Conservation (phyloP, 2,888 invertebrate genomes). For the Abscondita cerata region DNA sequence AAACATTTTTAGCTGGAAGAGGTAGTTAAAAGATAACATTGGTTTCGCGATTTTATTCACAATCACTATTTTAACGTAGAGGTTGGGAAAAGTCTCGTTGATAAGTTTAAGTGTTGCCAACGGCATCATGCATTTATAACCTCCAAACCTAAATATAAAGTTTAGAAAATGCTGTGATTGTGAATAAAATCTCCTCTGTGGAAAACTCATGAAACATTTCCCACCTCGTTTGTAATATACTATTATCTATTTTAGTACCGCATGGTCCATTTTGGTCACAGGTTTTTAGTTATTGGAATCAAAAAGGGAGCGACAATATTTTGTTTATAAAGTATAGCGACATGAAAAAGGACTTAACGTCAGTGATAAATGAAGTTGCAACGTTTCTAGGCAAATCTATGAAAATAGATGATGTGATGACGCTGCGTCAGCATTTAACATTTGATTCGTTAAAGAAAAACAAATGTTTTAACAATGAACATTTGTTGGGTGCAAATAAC, state of each 20-base stretch:
- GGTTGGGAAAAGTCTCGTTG: too few species aligned
- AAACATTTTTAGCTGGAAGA: slow-evolving; percentile 71
- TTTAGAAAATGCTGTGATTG: too few species aligned
- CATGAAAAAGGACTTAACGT: slow-evolving; percentile 35
- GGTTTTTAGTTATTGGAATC: slow-evolving; percentile 39
- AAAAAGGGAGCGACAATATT: slow-evolving; percentile 33
- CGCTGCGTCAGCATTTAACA: slow-evolving; percentile 58
- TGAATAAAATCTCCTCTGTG: too few species aligned
- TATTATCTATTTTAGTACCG: slow-evolving; percentile 31
- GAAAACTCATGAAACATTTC: too few species aligned
- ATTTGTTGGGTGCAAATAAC: too few species aligned
- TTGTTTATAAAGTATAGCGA: slow-evolving; percentile 41
- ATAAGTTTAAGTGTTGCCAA: too few species aligned
- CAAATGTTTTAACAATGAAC: slow-evolving; percentile 55
- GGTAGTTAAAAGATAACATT: too few species aligned
- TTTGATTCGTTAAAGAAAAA: slow-evolving; percentile 63
- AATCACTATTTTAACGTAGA: not conserved
- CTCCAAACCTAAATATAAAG: too few species aligned
- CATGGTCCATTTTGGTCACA: slow-evolving; percentile 41
- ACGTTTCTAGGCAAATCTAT: slow-evolving; percentile 38
- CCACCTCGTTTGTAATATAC: too few species aligned
- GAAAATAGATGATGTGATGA: slow-evolving; percentile 51
- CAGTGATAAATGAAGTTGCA: slow-evolving; percentile 22
- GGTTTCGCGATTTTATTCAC: too few species aligned
- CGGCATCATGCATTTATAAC: too few species aligned